Base-by-base conservation (phyloP, 2,888 invertebrate genomes). In the Hirtodrosophila confusa region DNA sequence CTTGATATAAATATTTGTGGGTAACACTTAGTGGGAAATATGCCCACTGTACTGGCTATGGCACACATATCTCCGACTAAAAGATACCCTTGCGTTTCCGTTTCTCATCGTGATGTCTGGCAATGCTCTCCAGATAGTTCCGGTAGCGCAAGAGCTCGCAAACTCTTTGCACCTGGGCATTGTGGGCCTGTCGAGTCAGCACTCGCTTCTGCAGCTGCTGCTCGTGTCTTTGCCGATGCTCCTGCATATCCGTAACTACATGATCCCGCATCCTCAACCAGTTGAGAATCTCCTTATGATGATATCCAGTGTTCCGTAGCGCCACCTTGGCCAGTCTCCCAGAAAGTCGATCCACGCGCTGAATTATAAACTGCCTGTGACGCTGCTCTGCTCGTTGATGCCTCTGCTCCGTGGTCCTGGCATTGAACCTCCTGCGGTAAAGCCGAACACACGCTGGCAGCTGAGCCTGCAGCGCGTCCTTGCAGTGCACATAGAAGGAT, bases 71-170 rank as follows among this genome's bases (percentile, higher is more conserved):
- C 40, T n/a, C n/a, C 50, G 6, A 36, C 72, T 62, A 74, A 37
- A 76, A 74, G 17, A 62, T 62, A 6, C 77, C 29, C 9, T 11
- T 62, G 0, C 67, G 51, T 7, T 60, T 76, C 12, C 35, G 56
- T n/a, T 37, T 41, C 36, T 57, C 51, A n/a, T 47, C 51, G 4
- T 76, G 51, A 9, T 55, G 37, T 4, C 9, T 27, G 0, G 67
- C 72, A 11, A 74, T 50, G 4, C 27, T 10, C 0, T 33, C 43
- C 17, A 74, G 39, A 39, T 76, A 71, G 23, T 43, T 55, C 0
- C 55, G 17, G 11, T 58, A 71, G 7, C 44, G 47, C 11, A 64
- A 3, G 0, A 72, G 10, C 8, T 63, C 45, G 1, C 35, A 40
- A 2, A 55, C 57, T 3, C 35, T 24, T 6, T 44, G 17, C 41